Conservation (phyloP, 1,140 invertebrate species). For the Ditylenchus dipsaci region DNA sequence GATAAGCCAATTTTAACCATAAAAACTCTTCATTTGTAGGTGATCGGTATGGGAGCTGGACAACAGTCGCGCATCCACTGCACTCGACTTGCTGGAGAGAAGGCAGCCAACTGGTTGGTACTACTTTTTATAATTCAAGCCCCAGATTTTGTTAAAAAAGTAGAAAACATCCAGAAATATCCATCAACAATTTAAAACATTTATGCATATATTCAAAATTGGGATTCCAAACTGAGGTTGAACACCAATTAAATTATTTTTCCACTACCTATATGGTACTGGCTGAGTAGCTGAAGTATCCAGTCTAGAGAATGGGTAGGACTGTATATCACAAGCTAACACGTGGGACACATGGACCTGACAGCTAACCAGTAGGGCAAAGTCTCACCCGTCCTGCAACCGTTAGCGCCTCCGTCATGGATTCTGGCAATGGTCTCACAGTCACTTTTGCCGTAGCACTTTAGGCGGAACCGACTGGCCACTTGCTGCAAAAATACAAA, state of each 20-base stretch:
- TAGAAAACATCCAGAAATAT: too few species aligned
- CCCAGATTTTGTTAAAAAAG: too few species aligned
- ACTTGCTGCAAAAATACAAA: conserved; percentile 46
- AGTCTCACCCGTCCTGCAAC: conserved; percentile 55
- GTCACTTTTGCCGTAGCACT: conserved; percentile 57
- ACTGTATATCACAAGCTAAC: conserved; percentile 19
- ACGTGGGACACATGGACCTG: conserved; percentile 39
- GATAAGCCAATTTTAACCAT: too few species aligned
- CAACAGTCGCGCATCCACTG: conserved; percentile 97
- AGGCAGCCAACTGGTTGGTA: conserved; percentile 85
- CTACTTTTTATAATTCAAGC: neutral
- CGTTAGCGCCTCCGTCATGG: conserved; percentile 60
- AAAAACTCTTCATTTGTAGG: conserved; percentile 60
- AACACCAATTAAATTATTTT: too few species aligned
- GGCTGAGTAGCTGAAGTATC: too few species aligned
- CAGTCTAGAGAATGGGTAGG: too few species aligned
- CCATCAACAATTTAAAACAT: too few species aligned
- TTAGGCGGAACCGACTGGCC: conserved; percentile 50
- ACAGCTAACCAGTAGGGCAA: conserved; percentile 56
- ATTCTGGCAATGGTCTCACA: conserved; percentile 59
- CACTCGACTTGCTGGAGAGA: conserved; percentile 88
- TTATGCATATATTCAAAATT: too few species aligned
- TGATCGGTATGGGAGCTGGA: conserved; percentile 92
- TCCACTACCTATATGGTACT: too few species aligned
- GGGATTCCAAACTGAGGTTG: too few species aligned